These are phyloP conservation scores for Peromyscus leucopus DNA, from an alignment of 2,113 vertebrate species.

Conservation along the genomic window DNA sequence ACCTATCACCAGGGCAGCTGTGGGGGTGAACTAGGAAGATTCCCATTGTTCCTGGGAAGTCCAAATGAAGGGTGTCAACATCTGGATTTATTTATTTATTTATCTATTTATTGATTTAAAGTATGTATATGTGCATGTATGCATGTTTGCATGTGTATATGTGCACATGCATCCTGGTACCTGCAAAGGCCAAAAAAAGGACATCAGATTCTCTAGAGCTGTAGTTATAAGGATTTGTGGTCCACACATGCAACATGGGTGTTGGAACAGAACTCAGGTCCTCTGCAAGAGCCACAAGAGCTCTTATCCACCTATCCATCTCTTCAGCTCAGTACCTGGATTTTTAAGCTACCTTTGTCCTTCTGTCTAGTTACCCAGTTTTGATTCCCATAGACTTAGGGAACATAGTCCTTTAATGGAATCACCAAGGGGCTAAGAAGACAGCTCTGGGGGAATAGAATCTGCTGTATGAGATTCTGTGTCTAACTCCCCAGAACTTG, in stretches of 20 bases:
- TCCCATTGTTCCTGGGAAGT: not conserved
- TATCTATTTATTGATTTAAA: no score
- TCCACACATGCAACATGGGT: not conserved
- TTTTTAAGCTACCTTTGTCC: not conserved
- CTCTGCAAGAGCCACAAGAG: not conserved
- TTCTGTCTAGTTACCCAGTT: not conserved
- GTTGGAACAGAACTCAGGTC: not conserved
- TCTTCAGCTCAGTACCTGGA: not conserved
- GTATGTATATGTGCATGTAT: not conserved
- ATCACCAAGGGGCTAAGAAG: not conserved
- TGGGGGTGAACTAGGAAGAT: rapidly evolving
- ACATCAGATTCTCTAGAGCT: not conserved
- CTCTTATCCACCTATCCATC: not conserved
- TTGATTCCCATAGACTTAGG: not conserved
- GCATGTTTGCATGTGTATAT: not conserved
- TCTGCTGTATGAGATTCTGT: not conserved
- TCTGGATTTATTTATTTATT: not conserved
- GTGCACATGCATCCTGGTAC: not conserved
- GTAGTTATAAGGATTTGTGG: not conserved
- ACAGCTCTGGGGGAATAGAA: not conserved
- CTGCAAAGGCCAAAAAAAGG: not conserved
- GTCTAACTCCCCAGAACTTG: not conserved
- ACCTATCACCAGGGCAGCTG: not conserved
- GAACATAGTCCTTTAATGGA: not conserved
- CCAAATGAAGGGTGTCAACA: not conserved